Evolutionary conservation across 2,113 vertebrate species (phyloP).

Genomic region (Gymnarchus niloticus): DNA sequence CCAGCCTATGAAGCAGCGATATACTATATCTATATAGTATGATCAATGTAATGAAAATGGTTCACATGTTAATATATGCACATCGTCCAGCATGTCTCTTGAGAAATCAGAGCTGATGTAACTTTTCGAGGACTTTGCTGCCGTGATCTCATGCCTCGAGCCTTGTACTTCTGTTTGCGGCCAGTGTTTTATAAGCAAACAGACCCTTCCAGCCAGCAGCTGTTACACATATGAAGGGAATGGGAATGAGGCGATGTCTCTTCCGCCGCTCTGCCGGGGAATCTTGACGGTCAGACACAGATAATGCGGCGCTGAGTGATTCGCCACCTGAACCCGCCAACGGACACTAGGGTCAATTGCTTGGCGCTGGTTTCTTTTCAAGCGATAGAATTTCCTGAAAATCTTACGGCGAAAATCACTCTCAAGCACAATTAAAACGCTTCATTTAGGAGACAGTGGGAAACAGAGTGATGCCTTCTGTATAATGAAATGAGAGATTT

Average conservation of each 20-base stretch:
- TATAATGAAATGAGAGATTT: neutral
- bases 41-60: too few species aligned
- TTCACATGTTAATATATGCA: too few species aligned
- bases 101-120: neutral
- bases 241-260: neutral
- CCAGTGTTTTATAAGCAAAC: too few species aligned
- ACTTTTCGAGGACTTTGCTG: neutral
- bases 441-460: neutral
- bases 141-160: neutral
- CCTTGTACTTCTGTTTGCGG: neutral
- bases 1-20: too few species aligned
- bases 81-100: neutral
- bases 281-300: neutral
- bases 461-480: neutral
- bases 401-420: neutral
- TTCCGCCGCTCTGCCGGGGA: neutral
- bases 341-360: neutral
- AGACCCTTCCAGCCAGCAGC: neutral
- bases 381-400: neutral
- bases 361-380: neutral
- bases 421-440: neutral
- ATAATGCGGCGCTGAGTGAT: neutral
- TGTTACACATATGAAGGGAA: neutral
- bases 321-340: neutral
- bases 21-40: too few species aligned